phyloP scores from a whole-genome alignment of 2,888 invertebrate species.

The Agonopterix alstromeriana region DNA sequence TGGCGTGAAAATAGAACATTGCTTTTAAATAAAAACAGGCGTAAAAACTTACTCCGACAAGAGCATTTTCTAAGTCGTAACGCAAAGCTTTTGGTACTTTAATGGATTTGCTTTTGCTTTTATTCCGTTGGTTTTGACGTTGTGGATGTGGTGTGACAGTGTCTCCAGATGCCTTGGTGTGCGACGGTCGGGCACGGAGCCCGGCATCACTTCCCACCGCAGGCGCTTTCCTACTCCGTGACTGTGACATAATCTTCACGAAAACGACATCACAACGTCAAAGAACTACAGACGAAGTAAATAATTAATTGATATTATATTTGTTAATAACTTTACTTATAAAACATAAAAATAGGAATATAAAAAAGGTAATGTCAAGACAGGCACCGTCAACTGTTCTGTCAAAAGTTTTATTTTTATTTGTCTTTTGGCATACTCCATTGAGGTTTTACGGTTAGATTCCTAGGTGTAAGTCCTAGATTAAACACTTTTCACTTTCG shows the following conservation, averaged over 20 bases:
- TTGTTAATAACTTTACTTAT: conserved; percentile 18
- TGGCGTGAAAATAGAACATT: no score
- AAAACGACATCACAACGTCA: conserved; percentile 1
- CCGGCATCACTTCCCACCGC: conserved; percentile 5
- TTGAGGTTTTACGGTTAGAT: no score
- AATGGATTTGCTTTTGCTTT: conserved; percentile 24
- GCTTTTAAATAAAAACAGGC: neutral
- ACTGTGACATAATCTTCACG: conserved; percentile 31
- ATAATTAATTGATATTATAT: no score
- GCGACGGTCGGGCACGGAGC: conserved; percentile 11
- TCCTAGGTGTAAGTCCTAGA: no score
- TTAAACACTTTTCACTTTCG: no score
- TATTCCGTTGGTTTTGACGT: conserved; percentile 22
- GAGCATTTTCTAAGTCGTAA: conserved; percentile 58
- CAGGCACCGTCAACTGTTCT: conserved; percentile 33
- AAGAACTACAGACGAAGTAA: no score
- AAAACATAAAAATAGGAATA: conserved; percentile 33
- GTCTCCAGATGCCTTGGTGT: conserved; percentile 23
- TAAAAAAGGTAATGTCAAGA: conserved; percentile 34
- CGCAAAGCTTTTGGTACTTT: conserved; percentile 52
- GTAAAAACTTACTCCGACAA: conserved; percentile 49
- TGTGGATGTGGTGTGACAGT: conserved; percentile 11
- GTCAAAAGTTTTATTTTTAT: neutral
- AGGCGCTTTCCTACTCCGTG: conserved; percentile 23
- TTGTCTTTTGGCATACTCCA: neutral